Percentiles rank a stretch among this genome's conserved stretches.
These are phyloP conservation scores for Clarias gariepinus DNA, from an alignment of 2,113 vertebrate species.

Conservation along the genomic window DNA sequence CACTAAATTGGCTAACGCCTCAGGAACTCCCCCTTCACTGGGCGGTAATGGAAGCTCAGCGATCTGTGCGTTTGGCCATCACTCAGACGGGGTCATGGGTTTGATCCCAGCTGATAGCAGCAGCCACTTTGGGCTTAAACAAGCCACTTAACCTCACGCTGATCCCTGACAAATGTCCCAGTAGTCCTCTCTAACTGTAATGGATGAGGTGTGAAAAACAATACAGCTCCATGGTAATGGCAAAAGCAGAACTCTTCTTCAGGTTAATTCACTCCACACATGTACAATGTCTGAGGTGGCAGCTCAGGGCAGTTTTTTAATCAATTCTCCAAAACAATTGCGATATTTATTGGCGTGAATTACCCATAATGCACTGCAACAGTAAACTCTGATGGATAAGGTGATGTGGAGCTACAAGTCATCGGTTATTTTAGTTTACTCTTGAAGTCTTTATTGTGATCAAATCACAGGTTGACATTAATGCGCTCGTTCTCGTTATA, in stretches of 20 bases:
- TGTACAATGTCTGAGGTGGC: not conserved
- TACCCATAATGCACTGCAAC: conserved; percentile 8
- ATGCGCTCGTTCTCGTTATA: not conserved
- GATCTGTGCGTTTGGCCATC: conserved; percentile 18
- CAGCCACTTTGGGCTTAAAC: conserved; percentile 21
- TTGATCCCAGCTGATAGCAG: conserved; percentile 19
- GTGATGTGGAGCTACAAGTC: not conserved
- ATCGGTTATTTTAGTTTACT: not conserved
- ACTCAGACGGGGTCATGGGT: conserved; percentile 26
- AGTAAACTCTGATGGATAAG: not conserved
- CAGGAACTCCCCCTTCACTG: not conserved
- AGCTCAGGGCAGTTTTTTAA: not conserved
- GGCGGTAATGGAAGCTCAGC: not conserved
- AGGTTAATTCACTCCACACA: not conserved
- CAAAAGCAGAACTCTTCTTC: not conserved
- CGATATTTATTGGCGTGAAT: not conserved
- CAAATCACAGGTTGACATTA: not conserved
- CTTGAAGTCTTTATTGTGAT: not conserved
- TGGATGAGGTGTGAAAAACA: conserved; percentile 12
- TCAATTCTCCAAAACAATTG: not conserved
- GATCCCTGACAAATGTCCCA: conserved; percentile 12
- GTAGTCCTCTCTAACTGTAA: not conserved
- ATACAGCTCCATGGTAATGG: conserved; percentile 17
- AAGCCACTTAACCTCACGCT: conserved; percentile 26
- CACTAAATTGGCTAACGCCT: not conserved